A percentile compares a stretch with the other conserved stretches of the same genome.
phyloP scores from a whole-genome alignment of 2,113 vertebrate genomes.

The Carollia perspicillata region DNA sequence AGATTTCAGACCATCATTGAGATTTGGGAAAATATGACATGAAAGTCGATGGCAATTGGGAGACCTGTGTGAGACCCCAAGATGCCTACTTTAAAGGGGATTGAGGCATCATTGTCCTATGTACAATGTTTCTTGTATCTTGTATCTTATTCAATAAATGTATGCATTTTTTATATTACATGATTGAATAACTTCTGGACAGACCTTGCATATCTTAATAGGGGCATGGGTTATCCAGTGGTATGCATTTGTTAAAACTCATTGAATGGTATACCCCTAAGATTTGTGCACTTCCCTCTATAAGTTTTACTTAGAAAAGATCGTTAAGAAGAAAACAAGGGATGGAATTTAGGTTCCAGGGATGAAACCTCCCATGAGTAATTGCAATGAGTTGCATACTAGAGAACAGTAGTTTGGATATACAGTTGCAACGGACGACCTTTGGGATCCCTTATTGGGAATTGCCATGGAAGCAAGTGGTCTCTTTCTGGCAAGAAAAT shows the following conservation, averaged over 20 bases:
- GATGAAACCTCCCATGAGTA: not conserved
- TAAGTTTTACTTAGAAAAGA: not conserved
- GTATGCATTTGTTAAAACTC: not conserved
- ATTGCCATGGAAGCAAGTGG: not conserved
- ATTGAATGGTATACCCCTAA: not conserved
- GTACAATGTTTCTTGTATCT: no score
- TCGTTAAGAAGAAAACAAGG: not conserved
- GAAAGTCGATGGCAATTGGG: no score
- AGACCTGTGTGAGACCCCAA: no score
- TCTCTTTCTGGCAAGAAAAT: conserved; percentile 28
- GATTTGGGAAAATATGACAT: no score
- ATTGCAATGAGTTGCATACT: not conserved
- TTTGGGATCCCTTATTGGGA: not conserved
- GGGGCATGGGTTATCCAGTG: not conserved
- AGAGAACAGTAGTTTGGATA: not conserved
- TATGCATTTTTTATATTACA: no score
- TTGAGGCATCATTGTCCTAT: no score
- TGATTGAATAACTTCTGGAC: no score
- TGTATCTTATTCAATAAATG: no score
- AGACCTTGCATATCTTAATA: not conserved
- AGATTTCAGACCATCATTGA: no score
- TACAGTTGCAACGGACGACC: not conserved
- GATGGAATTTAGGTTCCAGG: not conserved
- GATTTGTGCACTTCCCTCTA: not conserved
- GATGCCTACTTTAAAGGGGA: no score